Evolutionary conservation across 2,888 invertebrate species (phyloP).

Genomic region (Marasmarcha lunaedactyla): DNA sequence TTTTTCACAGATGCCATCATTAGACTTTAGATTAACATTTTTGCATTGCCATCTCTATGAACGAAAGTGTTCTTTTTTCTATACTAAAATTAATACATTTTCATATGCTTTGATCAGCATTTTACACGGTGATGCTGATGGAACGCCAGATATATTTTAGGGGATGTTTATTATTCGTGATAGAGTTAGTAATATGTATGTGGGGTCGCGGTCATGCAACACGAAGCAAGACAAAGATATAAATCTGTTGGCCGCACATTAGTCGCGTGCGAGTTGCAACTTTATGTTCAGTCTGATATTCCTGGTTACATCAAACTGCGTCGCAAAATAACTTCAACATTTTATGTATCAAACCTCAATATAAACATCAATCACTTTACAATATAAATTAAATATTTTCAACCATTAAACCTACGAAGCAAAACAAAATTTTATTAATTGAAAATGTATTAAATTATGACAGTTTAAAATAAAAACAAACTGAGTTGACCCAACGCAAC

Average conservation of each 20-base stretch:
- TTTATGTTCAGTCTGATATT: conserved; percentile 35
- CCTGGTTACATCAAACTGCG: conserved; percentile 32
- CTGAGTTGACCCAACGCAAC: conserved; percentile 8
- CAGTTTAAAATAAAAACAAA: not conserved
- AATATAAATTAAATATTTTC: too few relatives aligned
- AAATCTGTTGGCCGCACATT: conserved; percentile 43
- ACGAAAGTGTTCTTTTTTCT: conserved; percentile 1
- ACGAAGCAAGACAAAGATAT: conserved; percentile 38
- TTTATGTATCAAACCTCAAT: not conserved
- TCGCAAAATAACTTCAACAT: not conserved
- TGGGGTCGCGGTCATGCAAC: conserved; percentile 20
- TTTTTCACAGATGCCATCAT: conserved; percentile 19
- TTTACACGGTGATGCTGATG: too few relatives aligned
- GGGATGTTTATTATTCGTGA: too few relatives aligned
- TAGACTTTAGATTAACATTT: too few relatives aligned
- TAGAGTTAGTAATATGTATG: too few relatives aligned
- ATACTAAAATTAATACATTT: too few relatives aligned
- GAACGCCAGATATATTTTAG: too few relatives aligned
- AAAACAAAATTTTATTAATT: too few relatives aligned
- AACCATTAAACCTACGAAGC: too few relatives aligned
- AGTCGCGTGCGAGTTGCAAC: conserved; percentile 40
- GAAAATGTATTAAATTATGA: not conserved
- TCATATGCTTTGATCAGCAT: too few relatives aligned
- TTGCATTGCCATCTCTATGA: too few relatives aligned
- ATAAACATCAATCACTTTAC: not conserved